These are phyloP conservation scores for Archilochus colubris DNA, from an alignment of 2,113 vertebrate species.

Conservation along the genomic window DNA sequence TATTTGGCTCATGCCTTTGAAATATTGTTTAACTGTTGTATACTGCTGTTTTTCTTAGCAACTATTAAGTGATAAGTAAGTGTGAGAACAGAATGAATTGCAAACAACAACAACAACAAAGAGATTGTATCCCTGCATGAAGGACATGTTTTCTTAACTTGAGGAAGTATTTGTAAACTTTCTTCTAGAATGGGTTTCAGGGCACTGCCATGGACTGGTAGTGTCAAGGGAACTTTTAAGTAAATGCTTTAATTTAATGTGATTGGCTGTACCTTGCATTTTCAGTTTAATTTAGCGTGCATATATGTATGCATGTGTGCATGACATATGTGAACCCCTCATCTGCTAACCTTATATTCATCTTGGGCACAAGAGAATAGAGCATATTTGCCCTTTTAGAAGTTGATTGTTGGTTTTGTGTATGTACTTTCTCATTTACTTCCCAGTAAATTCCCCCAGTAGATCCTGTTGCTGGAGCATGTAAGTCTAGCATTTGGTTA, in stretches of 20 bases:
- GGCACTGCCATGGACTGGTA: not conserved
- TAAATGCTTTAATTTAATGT: not conserved
- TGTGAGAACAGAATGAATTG: not conserved
- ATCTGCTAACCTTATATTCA: not conserved
- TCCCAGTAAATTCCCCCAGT: not conserved
- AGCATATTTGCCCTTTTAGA: not conserved
- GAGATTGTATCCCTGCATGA: not conserved
- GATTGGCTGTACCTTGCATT: not conserved
- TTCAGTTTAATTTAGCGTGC: not conserved
- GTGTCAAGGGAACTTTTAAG: not conserved
- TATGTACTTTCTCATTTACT: not conserved
- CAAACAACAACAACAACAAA: not conserved
- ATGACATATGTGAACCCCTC: not conserved
- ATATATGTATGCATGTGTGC: not conserved
- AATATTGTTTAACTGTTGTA: not conserved
- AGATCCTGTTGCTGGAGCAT: not conserved
- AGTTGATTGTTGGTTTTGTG: not conserved
- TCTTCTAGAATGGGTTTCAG: not conserved
- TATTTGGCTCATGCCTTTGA: not conserved
- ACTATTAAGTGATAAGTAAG: not conserved
- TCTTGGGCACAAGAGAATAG: not conserved
- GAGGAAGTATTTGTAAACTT: not conserved
- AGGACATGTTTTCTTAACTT: not conserved
- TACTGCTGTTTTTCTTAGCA: not conserved
- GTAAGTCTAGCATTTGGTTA: not conserved